Base-by-base conservation (phyloP, 2,888 invertebrate genomes). In the Heteromurus nitidus region DNA sequence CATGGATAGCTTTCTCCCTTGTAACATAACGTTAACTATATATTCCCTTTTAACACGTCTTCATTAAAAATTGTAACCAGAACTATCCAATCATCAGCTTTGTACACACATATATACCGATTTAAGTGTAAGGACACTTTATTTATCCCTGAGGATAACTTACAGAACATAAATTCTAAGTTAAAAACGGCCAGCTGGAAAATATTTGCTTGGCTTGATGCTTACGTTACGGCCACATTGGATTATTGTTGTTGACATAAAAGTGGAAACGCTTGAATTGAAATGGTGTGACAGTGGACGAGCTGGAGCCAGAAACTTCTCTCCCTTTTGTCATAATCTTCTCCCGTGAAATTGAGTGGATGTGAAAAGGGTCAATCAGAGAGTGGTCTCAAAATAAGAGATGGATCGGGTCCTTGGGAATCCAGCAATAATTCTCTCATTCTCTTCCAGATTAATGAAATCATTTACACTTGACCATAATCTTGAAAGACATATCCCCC, bases 381-480 rank as follows among this genome's bases (percentile, higher is more conserved):
- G 18, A 20, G 31, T 30, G 31, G 18, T n/a, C 62, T n/a, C 47
- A n/a, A 36, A 3, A 55, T 20, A n/a, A 16, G 22, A 55, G 55
- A 55, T 11, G 3, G 55, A 55, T 55, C n/a, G 24, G 24, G 55
- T 55, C 22, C n/a, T 24, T 20, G 24, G 55, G 55, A 47, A 44
- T 47, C 53, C 30, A 68, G 11, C 18, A n/a, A 30, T 28, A 11
- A 3, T 26, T 20, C 24, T 42, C 18, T 64, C 50, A 47, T 53
- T 62, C 76, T 70, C 69, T 60, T 67, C 77, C 26, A 31, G 77
- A 77, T 70, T 77, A 77, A 77, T 60, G 76, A 67, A 65, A 72
- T 76, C 82, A 72, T 28, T 82, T 60, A 70, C 70, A 82, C 60
- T 77, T 73, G 77, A 60, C 68, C 73, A 68, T 77, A 77, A 67